Base-by-base conservation (phyloP, 2,888 invertebrate species). In the Drosophila infuscata region DNA sequence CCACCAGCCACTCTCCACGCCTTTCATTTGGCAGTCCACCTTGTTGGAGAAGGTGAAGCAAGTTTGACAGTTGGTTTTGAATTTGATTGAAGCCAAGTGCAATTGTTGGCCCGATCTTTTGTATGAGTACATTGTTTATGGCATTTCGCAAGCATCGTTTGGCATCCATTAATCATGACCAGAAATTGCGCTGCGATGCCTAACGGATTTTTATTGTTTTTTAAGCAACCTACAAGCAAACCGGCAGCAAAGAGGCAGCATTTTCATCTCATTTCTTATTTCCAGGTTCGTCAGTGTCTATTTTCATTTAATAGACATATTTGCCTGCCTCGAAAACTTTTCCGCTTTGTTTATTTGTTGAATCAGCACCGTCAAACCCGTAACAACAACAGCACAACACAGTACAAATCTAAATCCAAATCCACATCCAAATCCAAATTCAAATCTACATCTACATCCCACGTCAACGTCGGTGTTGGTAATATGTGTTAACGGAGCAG, bases 291-390 rank as follows among this genome's bases (percentile, higher is more conserved):
- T 85, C 87, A 87, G 82, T 79, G 80, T 82, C 87, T 87, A 85
- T 85, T 87, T 85, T 76, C 80, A 89, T 82, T 83, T 85, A 89
- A 83, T 87, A 85, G 85, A 85, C 84, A 89, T 89, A 70, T 83
- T 81, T 70, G 71, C 78, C 36, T 53, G 81, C 68, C 65, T 67
- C 64, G 77, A 61, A 73, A 81, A 76, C 58, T 81, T 80, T 82
- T 67, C 65, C 72, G 67, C 66, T 76, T 89, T 87, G 89, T 87
- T 87, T 87, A 87, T 88, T 85, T 87, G 88, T 85, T 89, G 86
- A 89, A 77, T 87, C 86, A 88, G 85, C 83, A 76, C 89, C 82
- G 75, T 87, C 86, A 89, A 89, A 87, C 74, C 82, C 77, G 70
- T 51, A 65, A 68, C 62, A 74, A 74, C 54, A 64, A 60, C 20